Evolutionary conservation across 2,888 invertebrate genomes (phyloP), one percentile per base, ranked within the genome.

Genomic region (Nyleta sp.): DNA sequence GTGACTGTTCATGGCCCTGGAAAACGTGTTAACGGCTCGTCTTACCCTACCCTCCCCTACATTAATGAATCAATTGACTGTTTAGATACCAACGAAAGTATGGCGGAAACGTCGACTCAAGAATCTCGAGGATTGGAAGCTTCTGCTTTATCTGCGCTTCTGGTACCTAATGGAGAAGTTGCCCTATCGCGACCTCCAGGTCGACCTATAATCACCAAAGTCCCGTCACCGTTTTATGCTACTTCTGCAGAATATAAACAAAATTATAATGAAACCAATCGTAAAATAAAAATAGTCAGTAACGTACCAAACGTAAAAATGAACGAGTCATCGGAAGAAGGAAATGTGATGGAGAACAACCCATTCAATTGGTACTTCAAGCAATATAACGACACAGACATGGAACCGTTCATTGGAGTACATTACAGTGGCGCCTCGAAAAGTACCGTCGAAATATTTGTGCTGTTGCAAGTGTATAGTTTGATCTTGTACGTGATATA

Each of bases 281-380:
- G 13, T 17, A 62, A 55, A 31, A 24, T 53, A 7, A 52, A 52
- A 15, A 60, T 59, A 20, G 15, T 68, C 17, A 13, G 40, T 8
- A 60, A 60, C 10, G 60, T 17, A 3, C 71, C 80, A 10, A 64
- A 70, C 4, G 22, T 22, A 1, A 82, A 72, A 31, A 67, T 38
- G 15, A 81, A 79, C 7, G 75, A 67, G 15, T 59, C 88, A 53
- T 59, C 88, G 53, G 88, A 91, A 17, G 91, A 88, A 71, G 92
- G 88, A 46, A 92, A 92, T 35, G 93, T 92, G 80, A 90, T 91
- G 81, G 91, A 91, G 11, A 92, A 92, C 80, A 92, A 91, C 80
- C 91, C 93, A 53, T 95, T 94, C 91, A 95, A 94, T 83, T 97
- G 97, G 97, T 97, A 97, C 90, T 97, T 95, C 88, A 95, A 95